Percentiles rank a stretch among this genome's conserved stretches.
Conservation (phyloP, 92 coral and sea anemone species). For the Heteractis magnifica region DNA sequence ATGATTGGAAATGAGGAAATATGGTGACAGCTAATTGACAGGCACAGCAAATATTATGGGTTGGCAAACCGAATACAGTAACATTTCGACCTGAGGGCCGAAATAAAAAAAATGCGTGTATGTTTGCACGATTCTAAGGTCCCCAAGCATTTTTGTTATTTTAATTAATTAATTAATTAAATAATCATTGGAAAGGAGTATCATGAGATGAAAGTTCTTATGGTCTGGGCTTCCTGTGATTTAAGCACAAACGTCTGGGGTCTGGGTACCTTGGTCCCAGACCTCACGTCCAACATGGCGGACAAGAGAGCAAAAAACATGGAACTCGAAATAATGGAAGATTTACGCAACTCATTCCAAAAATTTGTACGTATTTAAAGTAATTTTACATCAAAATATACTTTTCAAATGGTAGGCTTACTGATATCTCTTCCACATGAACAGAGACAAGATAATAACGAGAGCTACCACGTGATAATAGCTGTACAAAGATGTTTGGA, state of each 20-base stretch:
- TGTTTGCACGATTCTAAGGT: no score
- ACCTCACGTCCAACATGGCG: constrained; percentile 54
- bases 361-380: constrained; percentile 47
- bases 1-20: no score
- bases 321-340: constrained; percentile 4
- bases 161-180: no score
- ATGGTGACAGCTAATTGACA: no score
- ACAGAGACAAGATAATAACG: constrained; percentile 54
- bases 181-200: no score
- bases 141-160: no score
- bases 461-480: constrained; percentile 58
- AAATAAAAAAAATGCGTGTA: no score
- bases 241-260: background rate
- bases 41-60: no score
- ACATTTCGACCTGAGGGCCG: no score
- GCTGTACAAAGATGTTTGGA: constrained; percentile 66
- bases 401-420: background rate
- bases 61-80: no score
- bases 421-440: background rate
- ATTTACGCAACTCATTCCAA: constrained; percentile 31
- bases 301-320: constrained; percentile 22
- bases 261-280: background rate
- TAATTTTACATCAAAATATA: background rate
- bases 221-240: constrained; percentile 14
- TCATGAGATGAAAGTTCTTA: no score